Evolutionary conservation across 2,797 vertebrate species (phyloP).

Genomic region (Acestrorhynchus altus): DNA sequence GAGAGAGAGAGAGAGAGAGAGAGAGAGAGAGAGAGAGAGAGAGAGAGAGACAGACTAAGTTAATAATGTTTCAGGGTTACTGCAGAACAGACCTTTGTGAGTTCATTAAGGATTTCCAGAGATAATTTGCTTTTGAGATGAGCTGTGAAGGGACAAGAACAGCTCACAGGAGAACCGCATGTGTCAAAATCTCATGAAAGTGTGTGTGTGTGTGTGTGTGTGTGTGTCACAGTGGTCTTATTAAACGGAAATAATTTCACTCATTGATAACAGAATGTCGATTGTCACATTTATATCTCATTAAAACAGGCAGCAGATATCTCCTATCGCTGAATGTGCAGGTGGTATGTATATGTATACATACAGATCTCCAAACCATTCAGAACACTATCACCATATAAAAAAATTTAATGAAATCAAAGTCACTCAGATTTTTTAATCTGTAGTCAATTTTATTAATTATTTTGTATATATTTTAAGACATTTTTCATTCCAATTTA

Average conservation of each 20-base stretch:
- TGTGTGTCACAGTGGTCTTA: not conserved
- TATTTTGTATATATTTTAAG: no score
- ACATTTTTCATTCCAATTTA: no score
- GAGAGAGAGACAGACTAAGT: constrained; percentile 3
- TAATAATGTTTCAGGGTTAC: constrained; percentile 43
- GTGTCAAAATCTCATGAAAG: constrained; percentile 15
- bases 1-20: constrained; percentile 24
- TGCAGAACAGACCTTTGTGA: constrained; percentile 43
- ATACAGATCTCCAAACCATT: no score
- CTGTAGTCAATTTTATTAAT: no score
- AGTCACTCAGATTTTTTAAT: no score
- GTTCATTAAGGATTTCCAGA: constrained; percentile 52
- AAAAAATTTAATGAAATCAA: no score
- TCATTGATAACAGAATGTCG: not conserved
- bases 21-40: not conserved
- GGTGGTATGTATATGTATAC: no score
- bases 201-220: not conserved
- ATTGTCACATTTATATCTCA: not conserved
- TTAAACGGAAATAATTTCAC: constrained; percentile 3
- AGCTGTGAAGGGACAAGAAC: constrained; percentile 18
- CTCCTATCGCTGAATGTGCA: no score
- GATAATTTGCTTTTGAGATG: constrained; percentile 55
- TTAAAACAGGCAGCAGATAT: no score
- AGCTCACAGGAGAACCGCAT: constrained; percentile 1
- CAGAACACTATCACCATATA: no score